These are phyloP conservation scores for Rachycentron canadum DNA, from an alignment of 2,797 vertebrate genomes.

Conservation along the genomic window DNA sequence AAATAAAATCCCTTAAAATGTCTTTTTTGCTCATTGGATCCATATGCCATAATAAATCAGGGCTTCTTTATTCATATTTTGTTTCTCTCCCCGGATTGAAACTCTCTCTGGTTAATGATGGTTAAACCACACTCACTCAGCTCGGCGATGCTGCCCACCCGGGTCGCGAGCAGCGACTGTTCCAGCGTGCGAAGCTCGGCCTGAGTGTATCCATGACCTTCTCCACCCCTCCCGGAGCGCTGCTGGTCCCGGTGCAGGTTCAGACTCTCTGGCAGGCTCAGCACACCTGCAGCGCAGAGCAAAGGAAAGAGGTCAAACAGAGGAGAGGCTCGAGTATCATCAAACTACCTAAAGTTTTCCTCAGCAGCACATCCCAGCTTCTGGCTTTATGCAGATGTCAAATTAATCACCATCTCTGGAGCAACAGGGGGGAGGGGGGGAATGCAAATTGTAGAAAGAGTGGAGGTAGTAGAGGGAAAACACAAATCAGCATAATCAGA, in stretches of 20 bases:
- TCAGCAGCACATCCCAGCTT: neutral
- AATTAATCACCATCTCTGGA: constrained; percentile 14
- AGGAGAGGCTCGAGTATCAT: neutral
- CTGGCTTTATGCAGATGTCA: constrained; percentile 4
- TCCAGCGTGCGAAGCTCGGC: constrained; percentile 95
- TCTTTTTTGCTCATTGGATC: neutral
- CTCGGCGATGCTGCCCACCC: constrained; percentile 96
- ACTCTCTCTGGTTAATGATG: neutral
- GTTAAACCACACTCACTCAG: constrained; percentile 90
- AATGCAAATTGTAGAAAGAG: constrained; percentile 1
- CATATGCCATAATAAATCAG: neutral
- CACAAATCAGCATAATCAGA: constrained; percentile 20
- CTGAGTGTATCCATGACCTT: constrained; percentile 92
- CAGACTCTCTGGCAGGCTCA: constrained; percentile 95
- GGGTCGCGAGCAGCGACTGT: constrained; percentile 94
- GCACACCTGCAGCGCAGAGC: constrained; percentile 87
- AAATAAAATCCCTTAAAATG: too few relatives aligned
- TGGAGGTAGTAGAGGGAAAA: neutral
- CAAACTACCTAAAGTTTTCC: neutral
- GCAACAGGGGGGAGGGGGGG: neutral
- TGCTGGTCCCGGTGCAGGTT: constrained; percentile 95
- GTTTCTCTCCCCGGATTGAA: too few relatives aligned
- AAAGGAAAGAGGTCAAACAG: constrained; percentile 18
- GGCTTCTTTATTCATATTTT: too few relatives aligned
- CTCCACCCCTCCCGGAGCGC: constrained; percentile 87